Evolutionary conservation across 2,797 vertebrate species (phyloP).

Genomic region (Cyclopterus lumpus): DNA sequence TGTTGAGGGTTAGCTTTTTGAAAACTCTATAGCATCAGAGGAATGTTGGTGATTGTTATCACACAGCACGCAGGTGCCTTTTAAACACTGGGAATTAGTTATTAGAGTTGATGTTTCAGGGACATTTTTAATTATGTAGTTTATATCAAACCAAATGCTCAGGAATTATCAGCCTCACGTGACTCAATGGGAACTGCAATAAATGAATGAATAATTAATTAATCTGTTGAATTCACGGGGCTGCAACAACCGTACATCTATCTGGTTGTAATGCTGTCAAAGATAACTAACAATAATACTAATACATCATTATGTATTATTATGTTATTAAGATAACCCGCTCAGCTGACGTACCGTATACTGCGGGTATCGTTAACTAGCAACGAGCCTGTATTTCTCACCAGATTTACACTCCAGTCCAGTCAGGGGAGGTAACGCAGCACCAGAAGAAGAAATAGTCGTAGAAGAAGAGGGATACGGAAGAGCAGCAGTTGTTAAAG

Average conservation of each 20-base stretch:
- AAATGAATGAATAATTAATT: too few relatives aligned
- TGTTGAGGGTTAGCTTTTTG: not conserved
- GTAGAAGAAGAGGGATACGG: slow-evolving; percentile 54
- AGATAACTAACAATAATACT: too few relatives aligned
- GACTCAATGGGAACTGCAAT: not conserved
- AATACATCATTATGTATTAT: too few relatives aligned
- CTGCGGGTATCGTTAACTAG: too few relatives aligned
- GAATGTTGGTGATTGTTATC: not conserved
- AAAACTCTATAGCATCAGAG: not conserved
- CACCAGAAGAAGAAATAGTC: not conserved
- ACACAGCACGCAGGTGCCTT: too few relatives aligned
- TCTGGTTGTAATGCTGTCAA: not conserved
- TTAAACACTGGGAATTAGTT: too few relatives aligned
- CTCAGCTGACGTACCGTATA: too few relatives aligned
- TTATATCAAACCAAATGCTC: not conserved
- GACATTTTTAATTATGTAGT: too few relatives aligned
- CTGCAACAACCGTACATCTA: not conserved
- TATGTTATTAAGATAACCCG: too few relatives aligned
- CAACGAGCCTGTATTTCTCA: too few relatives aligned
- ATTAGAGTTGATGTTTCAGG: too few relatives aligned
- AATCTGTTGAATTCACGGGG: not conserved
- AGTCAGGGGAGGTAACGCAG: not conserved
- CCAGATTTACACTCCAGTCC: not conserved
- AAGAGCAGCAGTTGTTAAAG: slow-evolving; percentile 50
- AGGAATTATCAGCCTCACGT: not conserved